Conservation (phyloP, 2,797 vertebrate species). For the Sarcophilus harrisii region DNA sequence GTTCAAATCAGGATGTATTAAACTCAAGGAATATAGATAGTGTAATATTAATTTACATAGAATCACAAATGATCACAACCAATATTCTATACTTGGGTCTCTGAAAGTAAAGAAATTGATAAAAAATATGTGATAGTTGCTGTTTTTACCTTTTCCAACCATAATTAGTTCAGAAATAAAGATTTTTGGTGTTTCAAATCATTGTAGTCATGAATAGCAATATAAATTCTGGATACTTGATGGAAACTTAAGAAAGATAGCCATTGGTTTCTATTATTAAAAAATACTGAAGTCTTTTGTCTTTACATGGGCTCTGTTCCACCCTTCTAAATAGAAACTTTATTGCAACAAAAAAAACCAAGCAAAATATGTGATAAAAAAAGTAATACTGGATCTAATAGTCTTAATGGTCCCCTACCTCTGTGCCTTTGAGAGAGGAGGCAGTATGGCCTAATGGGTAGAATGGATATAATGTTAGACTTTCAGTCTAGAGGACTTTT, state of each 20-base stretch:
- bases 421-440: not conserved
- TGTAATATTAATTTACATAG: slow-evolving; percentile 15
- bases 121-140: not conserved
- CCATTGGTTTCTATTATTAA: not conserved
- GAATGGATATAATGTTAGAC: not conserved
- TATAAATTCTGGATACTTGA: not conserved
- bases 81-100: slow-evolving; percentile 5
- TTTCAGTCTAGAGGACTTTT: not conserved
- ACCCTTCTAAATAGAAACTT: not conserved
- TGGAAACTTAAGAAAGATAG: not conserved
- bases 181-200: not conserved
- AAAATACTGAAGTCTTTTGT: not conserved
- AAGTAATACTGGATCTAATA: not conserved
- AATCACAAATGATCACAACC: slow-evolving; percentile 9
- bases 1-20: slow-evolving; percentile 35
- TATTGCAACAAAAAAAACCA: not conserved
- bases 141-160: not conserved
- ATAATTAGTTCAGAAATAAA: not conserved
- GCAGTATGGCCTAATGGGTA: not conserved
- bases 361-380: not conserved
- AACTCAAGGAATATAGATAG: not conserved
- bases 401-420: not conserved
- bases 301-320: not conserved
- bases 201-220: not conserved
- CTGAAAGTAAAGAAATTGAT: slow-evolving; percentile 19